Evolutionary conservation across 2,888 invertebrate genomes (phyloP), one percentile per base, ranked within the genome.

Genomic region (Charanyca ferruginea): DNA sequence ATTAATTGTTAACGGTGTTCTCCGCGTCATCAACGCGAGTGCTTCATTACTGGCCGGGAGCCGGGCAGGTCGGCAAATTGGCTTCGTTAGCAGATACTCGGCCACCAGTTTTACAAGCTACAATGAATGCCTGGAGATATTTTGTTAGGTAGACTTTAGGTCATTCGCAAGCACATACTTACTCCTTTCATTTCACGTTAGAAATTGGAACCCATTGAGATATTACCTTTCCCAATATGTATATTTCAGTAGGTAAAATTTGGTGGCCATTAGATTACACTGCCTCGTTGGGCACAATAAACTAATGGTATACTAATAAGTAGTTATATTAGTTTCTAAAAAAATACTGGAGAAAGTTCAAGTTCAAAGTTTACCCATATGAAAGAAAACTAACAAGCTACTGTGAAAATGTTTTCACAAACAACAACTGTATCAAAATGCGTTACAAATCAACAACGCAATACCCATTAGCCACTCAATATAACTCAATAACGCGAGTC

Each of bases 401-500:
- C 41, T 77, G 13, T 59, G 42, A 66, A 72, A 78, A 60, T 55
- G 49, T 78, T 60, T 49, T 49, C 64, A 55, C 22, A 59, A 70
- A 68, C 38, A 66, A 54, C 54, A 61, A 57, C 53, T 66, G 72
- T 68, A 82, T 82, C 68, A 73, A 71, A 83, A 82, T 73, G 70
- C 77, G 65, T 79, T 54, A 53, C 73, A 57, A 83, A 84, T 81
- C 81, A 79, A 83, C 73, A 77, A 81, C 77, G 80, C 81, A 83
- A 77, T 81, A 83, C 85, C 85, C 81, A 84, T 87, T 85, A 89
- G 87, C 88, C 90, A 92, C 90, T 93, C 91, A 89, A 91, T 89
- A 80, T 91, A 91, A 93, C 90, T 90, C 90, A 90, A 92, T 92
- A 89, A 91, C 79, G 72, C 86, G 85, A 92, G 89, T 93, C 91